Conservation (phyloP, 2,797 vertebrate species). For the Coilia nasus region DNA sequence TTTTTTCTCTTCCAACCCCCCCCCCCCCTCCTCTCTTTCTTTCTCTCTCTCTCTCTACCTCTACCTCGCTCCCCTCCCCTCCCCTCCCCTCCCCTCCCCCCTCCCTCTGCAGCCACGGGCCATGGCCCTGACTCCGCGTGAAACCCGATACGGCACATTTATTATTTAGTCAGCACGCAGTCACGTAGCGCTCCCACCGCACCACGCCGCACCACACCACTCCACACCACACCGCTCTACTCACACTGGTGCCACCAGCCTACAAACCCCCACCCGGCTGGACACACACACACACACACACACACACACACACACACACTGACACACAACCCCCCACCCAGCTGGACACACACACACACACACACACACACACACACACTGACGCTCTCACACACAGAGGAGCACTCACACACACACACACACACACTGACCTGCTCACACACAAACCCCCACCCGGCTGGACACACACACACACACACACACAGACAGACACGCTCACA, state of each 20-base stretch:
- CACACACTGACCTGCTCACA: no score
- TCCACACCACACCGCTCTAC: slow-evolving; percentile 23
- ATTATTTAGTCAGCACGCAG: slow-evolving; percentile 82
- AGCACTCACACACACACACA: no score
- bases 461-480: slow-evolving; percentile 31
- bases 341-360: neutral
- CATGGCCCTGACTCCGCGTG: slow-evolving; percentile 71
- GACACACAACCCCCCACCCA: neutral
- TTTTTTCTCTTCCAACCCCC: slow-evolving; percentile 12
- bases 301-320: neutral
- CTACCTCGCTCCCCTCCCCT: slow-evolving; percentile 43
- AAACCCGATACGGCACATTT: slow-evolving; percentile 79
- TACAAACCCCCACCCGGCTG: slow-evolving; percentile 39
- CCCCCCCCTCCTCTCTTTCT: slow-evolving; percentile 3
- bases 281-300: slow-evolving; percentile 32
- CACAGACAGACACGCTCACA: neutral
- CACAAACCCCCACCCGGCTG: slow-evolving; percentile 1
- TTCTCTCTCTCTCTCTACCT: slow-evolving; percentile 48
- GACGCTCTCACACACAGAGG: no score
- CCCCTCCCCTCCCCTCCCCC: slow-evolving; percentile 39
- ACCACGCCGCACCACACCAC: slow-evolving; percentile 39
- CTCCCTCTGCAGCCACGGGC: slow-evolving; percentile 61
- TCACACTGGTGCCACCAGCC: slow-evolving; percentile 61
- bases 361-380: neutral
- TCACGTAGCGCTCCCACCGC: slow-evolving; percentile 68